These are phyloP conservation scores for Echinometra lucunter DNA, from an alignment of 53 echinoderm and acorn worm species.

Conservation along the genomic window DNA sequence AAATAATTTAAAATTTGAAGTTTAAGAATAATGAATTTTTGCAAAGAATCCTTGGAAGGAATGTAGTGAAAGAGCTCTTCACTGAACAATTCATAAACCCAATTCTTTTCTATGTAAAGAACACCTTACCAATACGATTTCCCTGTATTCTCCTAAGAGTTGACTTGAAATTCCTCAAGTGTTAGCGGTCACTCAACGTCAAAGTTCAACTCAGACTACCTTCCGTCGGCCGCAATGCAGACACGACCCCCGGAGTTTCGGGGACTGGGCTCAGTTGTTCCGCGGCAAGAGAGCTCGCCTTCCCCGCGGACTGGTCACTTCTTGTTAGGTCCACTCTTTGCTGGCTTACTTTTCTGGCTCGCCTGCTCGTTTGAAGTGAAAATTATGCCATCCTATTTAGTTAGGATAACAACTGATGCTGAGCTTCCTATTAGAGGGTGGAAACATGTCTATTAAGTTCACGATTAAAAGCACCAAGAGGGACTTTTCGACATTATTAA, in stretches of 20 bases:
- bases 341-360: background rate
- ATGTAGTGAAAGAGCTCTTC: too few species aligned
- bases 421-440: conserved; percentile 33
- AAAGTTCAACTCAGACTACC: conserved; percentile 7
- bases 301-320: background rate
- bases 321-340: background rate
- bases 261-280: background rate
- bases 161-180: conserved; percentile 27
- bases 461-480: background rate
- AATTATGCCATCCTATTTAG: conserved; percentile 24
- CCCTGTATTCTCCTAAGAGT: too few species aligned
- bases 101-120: too few species aligned
- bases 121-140: background rate
- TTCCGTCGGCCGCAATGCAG: background rate
- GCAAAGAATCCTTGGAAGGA: too few species aligned
- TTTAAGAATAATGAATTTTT: too few species aligned
- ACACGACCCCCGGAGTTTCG: conserved; percentile 48
- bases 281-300: background rate
- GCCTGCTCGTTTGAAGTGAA: background rate
- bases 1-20: too few species aligned
- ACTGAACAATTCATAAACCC: too few species aligned
- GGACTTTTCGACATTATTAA: background rate
- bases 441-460: conserved; percentile 18
- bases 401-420: conserved; percentile 8
- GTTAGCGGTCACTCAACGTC: conserved; percentile 4